phyloP scores from a whole-genome alignment of 2,797 vertebrate genomes.

The Tragopan temminckii region DNA sequence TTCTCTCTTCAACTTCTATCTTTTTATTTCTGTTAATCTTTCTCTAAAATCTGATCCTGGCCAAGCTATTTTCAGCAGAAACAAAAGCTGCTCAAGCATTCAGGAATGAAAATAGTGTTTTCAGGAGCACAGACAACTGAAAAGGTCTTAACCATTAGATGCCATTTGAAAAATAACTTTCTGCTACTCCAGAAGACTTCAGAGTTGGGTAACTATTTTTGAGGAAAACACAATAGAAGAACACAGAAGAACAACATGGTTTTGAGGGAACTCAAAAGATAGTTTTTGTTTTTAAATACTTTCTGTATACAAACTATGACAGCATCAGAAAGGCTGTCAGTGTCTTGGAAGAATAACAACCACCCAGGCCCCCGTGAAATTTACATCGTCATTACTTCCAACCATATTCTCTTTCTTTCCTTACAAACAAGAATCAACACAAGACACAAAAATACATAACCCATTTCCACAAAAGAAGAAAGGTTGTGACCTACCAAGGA shows the following conservation, averaged over 20 bases:
- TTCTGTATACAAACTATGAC: neutral
- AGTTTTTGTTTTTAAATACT: neutral
- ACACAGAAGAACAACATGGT: neutral
- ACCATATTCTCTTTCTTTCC: neutral
- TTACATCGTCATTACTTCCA: neutral
- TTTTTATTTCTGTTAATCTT: neutral
- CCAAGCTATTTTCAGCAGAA: slow-evolving; percentile 6
- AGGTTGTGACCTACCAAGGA: neutral
- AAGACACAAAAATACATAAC: neutral
- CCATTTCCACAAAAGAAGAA: neutral
- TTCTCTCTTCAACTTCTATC: neutral
- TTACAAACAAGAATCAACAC: neutral
- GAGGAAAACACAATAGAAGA: neutral
- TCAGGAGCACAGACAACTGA: neutral
- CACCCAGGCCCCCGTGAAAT: neutral
- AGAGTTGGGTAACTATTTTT: neutral
- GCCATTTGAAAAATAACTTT: neutral
- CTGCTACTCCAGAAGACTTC: neutral
- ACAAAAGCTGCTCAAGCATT: neutral
- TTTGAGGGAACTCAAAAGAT: neutral
- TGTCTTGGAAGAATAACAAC: neutral
- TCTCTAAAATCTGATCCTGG: neutral
- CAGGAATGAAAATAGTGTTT: neutral
- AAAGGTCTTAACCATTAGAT: neutral
- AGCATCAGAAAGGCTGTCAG: neutral